Percentiles rank a stretch among this genome's conserved stretches.
These are phyloP conservation scores for Falcunculus frontatus DNA, from an alignment of 2,113 vertebrate genomes.

Conservation along the genomic window DNA sequence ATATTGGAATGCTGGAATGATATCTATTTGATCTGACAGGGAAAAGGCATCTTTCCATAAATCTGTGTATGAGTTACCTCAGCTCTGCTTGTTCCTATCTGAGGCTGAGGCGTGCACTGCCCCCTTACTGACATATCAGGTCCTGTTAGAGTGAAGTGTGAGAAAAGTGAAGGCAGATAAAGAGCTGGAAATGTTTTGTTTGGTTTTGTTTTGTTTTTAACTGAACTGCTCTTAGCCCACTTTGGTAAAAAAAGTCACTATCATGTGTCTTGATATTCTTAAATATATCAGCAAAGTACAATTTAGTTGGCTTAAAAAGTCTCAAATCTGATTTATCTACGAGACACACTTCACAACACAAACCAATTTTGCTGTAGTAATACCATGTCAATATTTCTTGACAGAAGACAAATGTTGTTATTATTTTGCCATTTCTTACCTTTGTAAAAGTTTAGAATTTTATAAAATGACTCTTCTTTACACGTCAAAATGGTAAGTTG, in stretches of 20 bases:
- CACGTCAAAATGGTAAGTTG: slow-evolving; percentile 72
- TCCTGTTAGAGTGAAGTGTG: neutral
- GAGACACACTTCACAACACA: slow-evolving; percentile 91
- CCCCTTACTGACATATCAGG: neutral
- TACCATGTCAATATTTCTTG: slow-evolving; percentile 88
- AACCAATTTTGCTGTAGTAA: slow-evolving; percentile 92
- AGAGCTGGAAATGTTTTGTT: neutral
- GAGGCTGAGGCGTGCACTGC: neutral
- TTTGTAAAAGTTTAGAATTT: slow-evolving; percentile 82
- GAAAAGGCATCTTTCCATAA: neutral
- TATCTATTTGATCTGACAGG: neutral
- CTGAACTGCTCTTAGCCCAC: neutral
- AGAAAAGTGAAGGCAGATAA: neutral
- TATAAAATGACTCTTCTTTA: slow-evolving; percentile 78
- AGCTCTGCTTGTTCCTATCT: neutral
- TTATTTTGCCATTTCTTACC: slow-evolving; percentile 90
- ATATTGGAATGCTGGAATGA: neutral
- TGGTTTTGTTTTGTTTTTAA: neutral
- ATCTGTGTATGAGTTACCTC: neutral
- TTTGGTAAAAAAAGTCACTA: neutral
- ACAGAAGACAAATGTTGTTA: slow-evolving; percentile 98
- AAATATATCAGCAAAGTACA: slow-evolving; percentile 60
- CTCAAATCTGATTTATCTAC: slow-evolving; percentile 82
- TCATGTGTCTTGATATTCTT: slow-evolving; percentile 30
- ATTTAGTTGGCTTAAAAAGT: slow-evolving; percentile 68